These are phyloP conservation scores for Sympetrum striolatum DNA, from an alignment of 2,888 invertebrate species.

Conservation along the genomic window DNA sequence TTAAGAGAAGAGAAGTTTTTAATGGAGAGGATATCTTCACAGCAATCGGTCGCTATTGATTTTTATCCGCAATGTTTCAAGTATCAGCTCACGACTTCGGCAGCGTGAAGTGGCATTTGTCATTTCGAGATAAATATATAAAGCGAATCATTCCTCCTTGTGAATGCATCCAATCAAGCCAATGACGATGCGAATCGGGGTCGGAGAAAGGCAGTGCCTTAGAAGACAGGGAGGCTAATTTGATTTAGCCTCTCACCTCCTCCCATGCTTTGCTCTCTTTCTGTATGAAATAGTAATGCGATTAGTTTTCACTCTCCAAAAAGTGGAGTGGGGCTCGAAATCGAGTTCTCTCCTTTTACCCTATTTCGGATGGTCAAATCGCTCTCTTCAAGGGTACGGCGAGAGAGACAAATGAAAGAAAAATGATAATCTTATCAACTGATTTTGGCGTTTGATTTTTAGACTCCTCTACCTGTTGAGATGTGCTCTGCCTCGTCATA, in stretches of 20 bases:
- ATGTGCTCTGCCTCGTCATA: too few species aligned
- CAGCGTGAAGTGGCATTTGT: too few species aligned
- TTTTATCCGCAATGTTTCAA: too few species aligned
- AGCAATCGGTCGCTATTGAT: too few species aligned
- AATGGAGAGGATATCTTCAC: too few species aligned
- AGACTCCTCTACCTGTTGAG: too few species aligned
- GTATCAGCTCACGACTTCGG: too few species aligned
- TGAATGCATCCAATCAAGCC: not conserved
- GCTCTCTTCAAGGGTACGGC: too few species aligned
- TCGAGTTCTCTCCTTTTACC: not conserved
- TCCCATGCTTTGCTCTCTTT: not conserved
- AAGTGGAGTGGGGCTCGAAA: not conserved
- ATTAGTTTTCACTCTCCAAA: not conserved
- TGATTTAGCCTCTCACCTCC: not conserved
- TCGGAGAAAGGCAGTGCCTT: not conserved
- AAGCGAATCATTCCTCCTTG: not conserved
- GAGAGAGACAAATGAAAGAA: too few species aligned
- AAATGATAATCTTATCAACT: too few species aligned
- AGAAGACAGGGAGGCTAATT: not conserved
- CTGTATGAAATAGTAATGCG: not conserved
- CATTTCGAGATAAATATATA: not conserved
- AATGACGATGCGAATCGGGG: not conserved
- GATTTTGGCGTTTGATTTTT: too few species aligned
- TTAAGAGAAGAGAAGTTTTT: too few species aligned
- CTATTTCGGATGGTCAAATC: not conserved